Evolutionary conservation across 2,888 invertebrate genomes (phyloP).

Genomic region (Gastrophysa polygoni): DNA sequence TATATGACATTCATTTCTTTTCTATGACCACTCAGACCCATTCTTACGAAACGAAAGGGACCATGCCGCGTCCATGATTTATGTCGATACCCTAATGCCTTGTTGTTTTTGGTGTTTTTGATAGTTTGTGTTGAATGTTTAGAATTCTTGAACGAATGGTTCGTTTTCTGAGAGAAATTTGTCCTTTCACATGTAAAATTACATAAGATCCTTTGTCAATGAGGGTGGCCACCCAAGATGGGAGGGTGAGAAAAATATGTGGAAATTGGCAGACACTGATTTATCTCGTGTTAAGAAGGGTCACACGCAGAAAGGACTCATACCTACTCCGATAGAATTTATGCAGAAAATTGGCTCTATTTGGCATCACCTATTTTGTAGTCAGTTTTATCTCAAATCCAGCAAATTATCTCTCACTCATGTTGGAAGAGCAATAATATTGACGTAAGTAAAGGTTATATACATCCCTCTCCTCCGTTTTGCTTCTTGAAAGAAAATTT

Average conservation of each 20-base stretch:
- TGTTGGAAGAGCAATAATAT: too few relatives aligned
- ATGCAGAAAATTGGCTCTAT: too few relatives aligned
- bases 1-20: too few relatives aligned
- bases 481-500: too few relatives aligned
- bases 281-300: too few relatives aligned
- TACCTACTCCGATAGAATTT: too few relatives aligned
- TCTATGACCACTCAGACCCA: neutral
- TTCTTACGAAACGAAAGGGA: neutral
- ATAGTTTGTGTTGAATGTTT: constrained; percentile 36
- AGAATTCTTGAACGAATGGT: neutral
- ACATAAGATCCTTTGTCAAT: neutral
- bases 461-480: too few relatives aligned
- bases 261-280: neutral
- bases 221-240: neutral
- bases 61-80: constrained; percentile 24
- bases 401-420: too few relatives aligned
- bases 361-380: too few relatives aligned
- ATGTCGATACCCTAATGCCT: constrained; percentile 24
- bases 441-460: too few relatives aligned
- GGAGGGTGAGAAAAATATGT: neutral
- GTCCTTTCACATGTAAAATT: neutral
- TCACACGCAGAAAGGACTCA: too few relatives aligned
- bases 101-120: constrained; percentile 36
- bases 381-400: too few relatives aligned
- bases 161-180: neutral